phyloP scores from a whole-genome alignment of 2,888 invertebrate genomes.

The Hydropsyche betteni region DNA sequence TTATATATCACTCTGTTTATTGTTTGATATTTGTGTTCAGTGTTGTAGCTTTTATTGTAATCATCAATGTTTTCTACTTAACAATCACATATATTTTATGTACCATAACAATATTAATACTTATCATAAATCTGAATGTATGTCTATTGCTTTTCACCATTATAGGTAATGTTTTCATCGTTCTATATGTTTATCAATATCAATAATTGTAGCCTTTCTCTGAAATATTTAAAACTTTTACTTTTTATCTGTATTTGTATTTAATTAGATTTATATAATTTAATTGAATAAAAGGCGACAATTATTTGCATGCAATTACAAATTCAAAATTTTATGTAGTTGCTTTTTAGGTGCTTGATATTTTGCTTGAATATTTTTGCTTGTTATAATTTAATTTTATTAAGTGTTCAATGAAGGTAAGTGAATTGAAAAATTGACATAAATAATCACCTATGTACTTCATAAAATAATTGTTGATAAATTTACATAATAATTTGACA shows the following conservation, averaged over 20 bases:
- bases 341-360: conserved; percentile 46
- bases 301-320: conserved; percentile 46
- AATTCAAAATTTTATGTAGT: conserved; percentile 36
- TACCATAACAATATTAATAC: conserved; percentile 20
- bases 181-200: background rate
- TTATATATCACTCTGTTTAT: conserved; percentile 31
- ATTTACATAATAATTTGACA: too few relatives aligned
- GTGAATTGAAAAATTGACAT: too few relatives aligned
- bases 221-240: background rate
- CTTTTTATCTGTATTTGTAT: background rate
- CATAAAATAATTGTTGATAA: too few relatives aligned
- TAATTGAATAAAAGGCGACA: conserved; percentile 46
- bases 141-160: background rate
- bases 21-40: conserved; percentile 41
- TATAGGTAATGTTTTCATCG: too few relatives aligned
- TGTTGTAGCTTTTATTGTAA: conserved; percentile 51
- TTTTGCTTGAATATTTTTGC: conserved; percentile 45
- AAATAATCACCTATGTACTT: too few relatives aligned
- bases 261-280: conserved; percentile 13
- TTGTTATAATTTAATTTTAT: conserved; percentile 7
- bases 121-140: conserved; percentile 3
- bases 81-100: conserved; percentile 19
- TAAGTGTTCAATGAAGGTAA: too few relatives aligned
- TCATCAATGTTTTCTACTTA: conserved; percentile 48
- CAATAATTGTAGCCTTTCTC: conserved; percentile 48